Percentiles rank a stretch among this genome's conserved stretches.
Evolutionary conservation across 1,140 invertebrate species (phyloP).

Genomic region (Zophobas morio): DNA sequence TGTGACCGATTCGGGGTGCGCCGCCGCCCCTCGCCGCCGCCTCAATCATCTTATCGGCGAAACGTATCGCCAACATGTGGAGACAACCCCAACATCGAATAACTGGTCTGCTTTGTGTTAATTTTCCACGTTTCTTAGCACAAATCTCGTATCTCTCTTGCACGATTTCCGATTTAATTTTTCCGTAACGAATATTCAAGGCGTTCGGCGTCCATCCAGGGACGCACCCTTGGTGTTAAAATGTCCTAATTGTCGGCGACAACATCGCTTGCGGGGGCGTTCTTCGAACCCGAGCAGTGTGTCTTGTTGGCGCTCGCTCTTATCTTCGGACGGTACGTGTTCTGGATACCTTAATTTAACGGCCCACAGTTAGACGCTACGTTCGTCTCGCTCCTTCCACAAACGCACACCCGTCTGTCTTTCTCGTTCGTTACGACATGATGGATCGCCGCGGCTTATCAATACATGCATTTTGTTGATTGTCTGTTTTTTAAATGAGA

Average conservation of each 20-base stretch:
- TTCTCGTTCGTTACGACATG: slow-evolving; percentile 51
- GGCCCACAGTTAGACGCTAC: slow-evolving; percentile 45
- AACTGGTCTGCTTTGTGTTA: slow-evolving; percentile 51
- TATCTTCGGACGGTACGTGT: slow-evolving; percentile 53
- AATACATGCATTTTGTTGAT: slow-evolving; percentile 61
- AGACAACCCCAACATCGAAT: slow-evolving; percentile 58
- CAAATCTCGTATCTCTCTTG: too few relatives aligned
- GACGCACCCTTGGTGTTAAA: slow-evolving; percentile 58
- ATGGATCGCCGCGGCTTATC: slow-evolving; percentile 59
- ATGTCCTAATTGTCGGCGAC: slow-evolving; percentile 57
- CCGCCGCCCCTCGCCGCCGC: slow-evolving; percentile 20
- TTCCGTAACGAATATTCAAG: not conserved
- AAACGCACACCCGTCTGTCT: not conserved
- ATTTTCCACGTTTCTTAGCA: too few relatives aligned
- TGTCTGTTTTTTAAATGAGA: slow-evolving; percentile 55
- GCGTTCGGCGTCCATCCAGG: slow-evolving; percentile 13
- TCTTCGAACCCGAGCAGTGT: slow-evolving; percentile 27
- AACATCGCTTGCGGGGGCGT: slow-evolving; percentile 36
- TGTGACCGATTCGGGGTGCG: slow-evolving; percentile 46
- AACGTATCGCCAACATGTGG: slow-evolving; percentile 63
- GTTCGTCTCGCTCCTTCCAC: slow-evolving; percentile 6
- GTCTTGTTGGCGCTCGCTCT: slow-evolving; percentile 52
- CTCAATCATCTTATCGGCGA: slow-evolving; percentile 62
- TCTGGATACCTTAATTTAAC: slow-evolving; percentile 56
- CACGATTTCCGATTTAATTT: too few relatives aligned